Evolutionary conservation across 1,140 invertebrate species (phyloP), one percentile per base, ranked within the genome.

Genomic region (Anoplolepis gracilipes): DNA sequence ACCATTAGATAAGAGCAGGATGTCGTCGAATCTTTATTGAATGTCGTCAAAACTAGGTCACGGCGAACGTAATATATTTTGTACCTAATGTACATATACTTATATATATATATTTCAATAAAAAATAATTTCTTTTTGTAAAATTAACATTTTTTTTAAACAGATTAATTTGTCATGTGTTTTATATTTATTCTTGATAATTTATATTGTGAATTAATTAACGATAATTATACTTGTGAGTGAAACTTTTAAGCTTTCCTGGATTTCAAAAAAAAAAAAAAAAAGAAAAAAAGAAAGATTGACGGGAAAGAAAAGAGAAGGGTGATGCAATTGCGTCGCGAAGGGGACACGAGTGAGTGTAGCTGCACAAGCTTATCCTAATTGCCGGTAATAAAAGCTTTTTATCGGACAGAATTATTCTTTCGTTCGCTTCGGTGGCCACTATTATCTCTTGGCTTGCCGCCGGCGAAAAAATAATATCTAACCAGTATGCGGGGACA

Each of bases 401-500:
- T 91, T 91, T 91, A 91, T 91, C 90, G 88, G 91, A 30, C 88
- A 89, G 89, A 92, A 89, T 93, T 93, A 92, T 88, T 89, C 87
- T 92, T 92, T 84, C 88, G 92, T 91, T 90, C 85, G 90, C 76
- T 88, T 90, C 64, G 76, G 84, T 85, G 59, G 59, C 78, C 76
- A 49, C 84, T 75, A 88, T 87, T 90, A 90, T 90, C 90, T 90
- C 87, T 85, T 61, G 59, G 39, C 65, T 87, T 49, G 87, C 90
- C 90, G 13, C 59, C 62, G 87, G 90, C 90, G 85, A 88, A 90
- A 90, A 90, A 90, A 90, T 90, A 73, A 90, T 90, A 90, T 90
- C 90, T 61, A 62, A 88, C 77, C 55, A 84, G 65, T 42, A 88
- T 73, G 88, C 72, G 89, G 77, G 85, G 86, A 55, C 39, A 88